Percentiles rank a stretch among this genome's conserved stretches.
Conservation (phyloP, 2,888 invertebrate genomes). For the Eustalomyia histrio region DNA sequence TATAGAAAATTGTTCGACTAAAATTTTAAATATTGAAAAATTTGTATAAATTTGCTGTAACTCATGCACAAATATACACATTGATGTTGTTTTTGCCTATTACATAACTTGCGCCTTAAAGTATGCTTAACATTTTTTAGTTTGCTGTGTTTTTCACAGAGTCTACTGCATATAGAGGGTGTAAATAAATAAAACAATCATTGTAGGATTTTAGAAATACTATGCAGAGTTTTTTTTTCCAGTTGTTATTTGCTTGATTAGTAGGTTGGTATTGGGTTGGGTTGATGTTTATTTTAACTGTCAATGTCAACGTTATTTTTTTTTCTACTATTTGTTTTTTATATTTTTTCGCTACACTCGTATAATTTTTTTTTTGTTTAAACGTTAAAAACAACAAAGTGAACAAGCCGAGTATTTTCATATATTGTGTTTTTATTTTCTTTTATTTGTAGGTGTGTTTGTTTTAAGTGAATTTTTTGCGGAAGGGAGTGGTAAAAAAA, state of each 20-base stretch:
- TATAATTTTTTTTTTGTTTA: neutral
- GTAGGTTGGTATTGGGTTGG: neutral
- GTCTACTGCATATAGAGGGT: too few species aligned
- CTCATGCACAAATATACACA: neutral
- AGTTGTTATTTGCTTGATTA: neutral
- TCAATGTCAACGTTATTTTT: constrained; percentile 33
- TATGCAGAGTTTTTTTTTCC: neutral
- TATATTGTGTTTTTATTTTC: neutral
- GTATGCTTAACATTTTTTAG: constrained; percentile 16
- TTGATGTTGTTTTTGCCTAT: neutral
- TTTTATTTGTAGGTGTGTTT: constrained; percentile 8
- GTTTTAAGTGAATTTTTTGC: constrained; percentile 23
- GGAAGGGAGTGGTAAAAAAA: constrained; percentile 3
- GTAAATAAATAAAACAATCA: constrained; percentile 2
- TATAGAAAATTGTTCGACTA: too few species aligned
- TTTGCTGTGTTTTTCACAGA: neutral
- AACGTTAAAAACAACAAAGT: neutral
- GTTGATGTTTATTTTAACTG: constrained; percentile 24
- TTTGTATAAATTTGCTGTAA: neutral
- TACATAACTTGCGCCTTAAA: constrained; percentile 8
- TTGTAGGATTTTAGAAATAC: neutral
- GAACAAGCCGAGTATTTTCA: neutral
- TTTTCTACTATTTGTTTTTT: neutral
- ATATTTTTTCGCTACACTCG: neutral
- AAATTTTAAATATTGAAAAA: neutral